Percentiles rank a stretch among this genome's conserved stretches.
phyloP scores from a whole-genome alignment of 2,888 invertebrate genomes.

The Pristionchus arcanus region DNA sequence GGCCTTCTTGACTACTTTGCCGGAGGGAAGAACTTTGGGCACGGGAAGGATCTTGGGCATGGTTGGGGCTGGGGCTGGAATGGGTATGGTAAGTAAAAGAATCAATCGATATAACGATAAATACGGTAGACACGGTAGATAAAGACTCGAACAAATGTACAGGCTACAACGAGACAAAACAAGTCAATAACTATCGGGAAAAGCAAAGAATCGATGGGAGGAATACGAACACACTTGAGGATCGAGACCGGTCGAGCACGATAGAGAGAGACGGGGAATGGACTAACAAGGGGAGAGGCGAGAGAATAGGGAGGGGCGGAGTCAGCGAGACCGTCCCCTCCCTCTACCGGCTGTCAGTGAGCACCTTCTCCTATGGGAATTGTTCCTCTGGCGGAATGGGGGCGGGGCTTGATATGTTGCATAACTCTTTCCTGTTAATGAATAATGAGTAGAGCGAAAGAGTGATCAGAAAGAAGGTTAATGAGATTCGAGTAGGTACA shows the following conservation, averaged over 20 bases:
- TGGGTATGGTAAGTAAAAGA: neutral
- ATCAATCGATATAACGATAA: neutral
- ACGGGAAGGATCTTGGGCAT: constrained; percentile 40
- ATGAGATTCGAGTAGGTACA: constrained; percentile 40
- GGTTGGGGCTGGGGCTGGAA: neutral
- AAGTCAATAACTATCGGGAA: too few relatives aligned
- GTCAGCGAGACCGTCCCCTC: constrained; percentile 2
- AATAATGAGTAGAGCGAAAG: neutral
- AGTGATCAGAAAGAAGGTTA: constrained; percentile 3
- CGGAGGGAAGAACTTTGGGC: constrained; percentile 48
- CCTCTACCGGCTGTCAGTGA: constrained; percentile 24
- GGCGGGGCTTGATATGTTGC: neutral
- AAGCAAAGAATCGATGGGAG: neutral
- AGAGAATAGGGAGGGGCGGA: constrained; percentile 6
- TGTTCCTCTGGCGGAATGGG: constrained; percentile 6
- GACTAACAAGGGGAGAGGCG: neutral
- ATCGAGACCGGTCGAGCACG: neutral
- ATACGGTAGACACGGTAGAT: neutral
- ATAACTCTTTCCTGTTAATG: neutral
- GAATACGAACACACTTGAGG: neutral
- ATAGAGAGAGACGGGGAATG: constrained; percentile 25
- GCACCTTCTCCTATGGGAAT: neutral
- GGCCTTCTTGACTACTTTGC: constrained; percentile 36
- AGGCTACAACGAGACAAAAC: too few relatives aligned
- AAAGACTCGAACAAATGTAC: too few relatives aligned